Percentiles rank a stretch among this genome's conserved stretches.
These are phyloP conservation scores for Eurois occulta DNA, from an alignment of 2,888 invertebrate species.

Conservation along the genomic window DNA sequence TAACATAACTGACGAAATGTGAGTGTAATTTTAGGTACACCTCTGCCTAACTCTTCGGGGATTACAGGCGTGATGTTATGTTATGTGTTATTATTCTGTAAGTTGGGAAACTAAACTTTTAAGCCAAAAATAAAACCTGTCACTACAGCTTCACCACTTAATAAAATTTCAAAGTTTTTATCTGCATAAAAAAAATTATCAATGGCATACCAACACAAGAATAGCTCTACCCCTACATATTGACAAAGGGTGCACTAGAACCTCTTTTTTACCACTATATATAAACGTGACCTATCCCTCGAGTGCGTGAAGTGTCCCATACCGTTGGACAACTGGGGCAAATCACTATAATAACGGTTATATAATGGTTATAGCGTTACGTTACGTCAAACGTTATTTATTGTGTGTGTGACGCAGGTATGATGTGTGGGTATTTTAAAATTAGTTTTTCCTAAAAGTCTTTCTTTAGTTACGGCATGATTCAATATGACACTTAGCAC, in stretches of 20 bases:
- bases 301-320: slow-evolving; percentile 47
- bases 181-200: slow-evolving; percentile 24
- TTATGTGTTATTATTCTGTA: not conserved
- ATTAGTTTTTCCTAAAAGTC: not conserved
- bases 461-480: no score
- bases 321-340: slow-evolving; percentile 61
- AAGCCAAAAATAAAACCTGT: slow-evolving; percentile 5
- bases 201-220: slow-evolving; percentile 49
- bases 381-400: slow-evolving; percentile 53
- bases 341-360: slow-evolving; percentile 48
- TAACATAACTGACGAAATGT: not conserved
- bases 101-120: not conserved
- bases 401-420: slow-evolving; percentile 42
- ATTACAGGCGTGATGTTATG: not conserved
- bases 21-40: not conserved
- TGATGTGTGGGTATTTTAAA: slow-evolving; percentile 22
- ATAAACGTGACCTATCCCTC: slow-evolving; percentile 65
- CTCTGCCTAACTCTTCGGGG: not conserved
- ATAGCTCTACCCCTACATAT: slow-evolving; percentile 30
- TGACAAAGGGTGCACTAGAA: slow-evolving; percentile 48
- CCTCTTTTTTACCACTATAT: slow-evolving; percentile 52
- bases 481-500: no score
- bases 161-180: slow-evolving; percentile 2
- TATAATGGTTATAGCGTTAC: slow-evolving; percentile 35
- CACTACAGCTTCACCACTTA: not conserved